Conservation (phyloP, 2,113 vertebrate species). For the Carlito syrichta region DNA sequence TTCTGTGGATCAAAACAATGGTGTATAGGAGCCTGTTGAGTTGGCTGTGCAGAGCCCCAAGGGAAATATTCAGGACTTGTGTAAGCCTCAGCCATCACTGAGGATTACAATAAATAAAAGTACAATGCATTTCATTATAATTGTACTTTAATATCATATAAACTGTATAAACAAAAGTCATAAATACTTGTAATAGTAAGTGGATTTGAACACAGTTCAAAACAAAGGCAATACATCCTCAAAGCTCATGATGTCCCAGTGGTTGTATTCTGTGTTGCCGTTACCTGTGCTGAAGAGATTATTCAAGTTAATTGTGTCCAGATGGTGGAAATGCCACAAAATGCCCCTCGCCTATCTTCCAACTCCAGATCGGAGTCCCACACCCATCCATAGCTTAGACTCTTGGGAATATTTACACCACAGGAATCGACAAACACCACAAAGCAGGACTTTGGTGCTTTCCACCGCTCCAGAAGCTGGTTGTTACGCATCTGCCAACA, state of each 20-base stretch:
- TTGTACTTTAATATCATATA: background rate
- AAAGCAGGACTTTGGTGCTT: fast-evolving
- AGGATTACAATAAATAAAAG: background rate
- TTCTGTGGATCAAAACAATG: background rate
- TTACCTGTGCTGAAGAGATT: background rate
- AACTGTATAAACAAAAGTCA: background rate
- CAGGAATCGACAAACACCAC: fast-evolving
- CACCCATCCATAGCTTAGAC: fast-evolving
- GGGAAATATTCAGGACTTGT: background rate
- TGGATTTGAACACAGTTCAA: background rate
- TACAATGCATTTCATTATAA: background rate
- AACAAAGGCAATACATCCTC: background rate
- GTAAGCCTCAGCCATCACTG: background rate
- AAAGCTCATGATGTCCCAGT: fast-evolving
- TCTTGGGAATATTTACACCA: too few species aligned
- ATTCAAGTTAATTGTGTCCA: fast-evolving
- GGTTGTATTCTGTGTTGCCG: background rate
- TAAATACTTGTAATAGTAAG: too few species aligned
- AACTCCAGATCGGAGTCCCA: background rate
- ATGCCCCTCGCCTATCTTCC: fast-evolving
- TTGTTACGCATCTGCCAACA: fast-evolving
- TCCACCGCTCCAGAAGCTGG: fast-evolving
- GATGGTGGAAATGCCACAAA: fast-evolving
- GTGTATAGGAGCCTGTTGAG: fast-evolving
- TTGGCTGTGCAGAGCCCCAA: background rate